Base-by-base conservation (phyloP, 2,888 invertebrate species). In the Timema podura region DNA sequence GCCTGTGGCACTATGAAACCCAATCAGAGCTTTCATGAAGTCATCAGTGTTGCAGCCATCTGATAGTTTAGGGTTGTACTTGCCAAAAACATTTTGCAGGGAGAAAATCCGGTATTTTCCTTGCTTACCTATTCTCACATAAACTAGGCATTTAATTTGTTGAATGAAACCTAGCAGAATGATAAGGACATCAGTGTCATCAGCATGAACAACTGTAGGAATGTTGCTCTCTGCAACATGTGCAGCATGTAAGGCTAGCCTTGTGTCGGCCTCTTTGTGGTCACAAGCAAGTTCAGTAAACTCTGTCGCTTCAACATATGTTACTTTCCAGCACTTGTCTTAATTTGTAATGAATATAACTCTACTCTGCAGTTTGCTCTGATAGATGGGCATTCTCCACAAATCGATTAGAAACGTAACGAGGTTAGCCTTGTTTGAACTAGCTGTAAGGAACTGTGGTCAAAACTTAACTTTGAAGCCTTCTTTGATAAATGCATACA, bases 251-350 rank as follows among this genome's bases (percentile, higher is more conserved):
- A n/a, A n/a, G n/a, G n/a, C n/a, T n/a, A n/a, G n/a, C n/a, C n/a
- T n/a, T n/a, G n/a, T n/a, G n/a, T n/a, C n/a, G n/a, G n/a, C n/a
- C n/a, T n/a, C n/a, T n/a, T n/a, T n/a, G n/a, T n/a, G n/a, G n/a
- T n/a, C 61, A 61, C 61, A 30, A 11, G 1, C 11, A 61, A 30
- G 30, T 8, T 61, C 5, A 45, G 61, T 45, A 61, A 30, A 30
- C 61, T 8, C 16, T 61, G 13, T 44, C 10, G 44, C 61, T 44
- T 61, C 61, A 61, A 10, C 10, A 45, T 30, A 5, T 61, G 61
- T 61, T 16, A 61, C 8, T 61, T 61, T 61, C 30, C 61, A 61
- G 44, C 61, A 61, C 13, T 61, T 61, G 44, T 61, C 61, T 61
- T 61, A 16, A 61, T 30, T 13, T 30, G 44, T 45, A 8, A 61